A percentile compares a stretch with the other conserved stretches of the same genome.
phyloP scores from a whole-genome alignment of 2,113 vertebrate species.

The Gallinago jamesoni region DNA sequence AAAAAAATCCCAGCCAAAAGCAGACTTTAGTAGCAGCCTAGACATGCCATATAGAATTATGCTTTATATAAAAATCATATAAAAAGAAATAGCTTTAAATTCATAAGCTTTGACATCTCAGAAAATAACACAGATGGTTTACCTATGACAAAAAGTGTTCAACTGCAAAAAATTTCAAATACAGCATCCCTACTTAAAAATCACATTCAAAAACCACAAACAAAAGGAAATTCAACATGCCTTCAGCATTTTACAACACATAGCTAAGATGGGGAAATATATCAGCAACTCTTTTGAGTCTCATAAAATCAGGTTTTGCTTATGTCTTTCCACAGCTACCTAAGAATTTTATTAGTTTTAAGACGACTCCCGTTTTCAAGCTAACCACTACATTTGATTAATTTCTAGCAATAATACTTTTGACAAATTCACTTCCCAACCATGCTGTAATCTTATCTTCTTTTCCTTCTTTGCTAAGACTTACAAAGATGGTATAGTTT shows the following conservation, averaged over 20 bases:
- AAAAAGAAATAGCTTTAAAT: not conserved
- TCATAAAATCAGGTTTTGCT: not conserved
- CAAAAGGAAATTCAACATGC: not conserved
- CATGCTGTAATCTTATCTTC: not conserved
- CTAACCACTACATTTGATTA: not conserved
- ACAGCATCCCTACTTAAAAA: not conserved
- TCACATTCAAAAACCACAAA: not conserved
- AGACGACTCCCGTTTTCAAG: not conserved
- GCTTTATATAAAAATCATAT: not conserved
- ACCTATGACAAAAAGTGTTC: not conserved
- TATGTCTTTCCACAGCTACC: not conserved
- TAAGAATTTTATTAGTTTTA: not conserved
- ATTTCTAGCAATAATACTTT: not conserved
- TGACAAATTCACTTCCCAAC: not conserved
- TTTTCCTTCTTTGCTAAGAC: not conserved
- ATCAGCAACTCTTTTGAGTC: not conserved
- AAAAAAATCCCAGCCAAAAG: not conserved
- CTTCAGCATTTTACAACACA: not conserved
- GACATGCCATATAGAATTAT: not conserved
- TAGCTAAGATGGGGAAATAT: not conserved
- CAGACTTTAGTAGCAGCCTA: not conserved
- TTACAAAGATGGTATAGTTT: accelerated
- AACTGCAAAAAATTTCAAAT: not conserved
- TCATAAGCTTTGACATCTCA: not conserved
- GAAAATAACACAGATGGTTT: not conserved